phyloP scores from a whole-genome alignment of 2,888 invertebrate species.

The Latrodectus elegans region DNA sequence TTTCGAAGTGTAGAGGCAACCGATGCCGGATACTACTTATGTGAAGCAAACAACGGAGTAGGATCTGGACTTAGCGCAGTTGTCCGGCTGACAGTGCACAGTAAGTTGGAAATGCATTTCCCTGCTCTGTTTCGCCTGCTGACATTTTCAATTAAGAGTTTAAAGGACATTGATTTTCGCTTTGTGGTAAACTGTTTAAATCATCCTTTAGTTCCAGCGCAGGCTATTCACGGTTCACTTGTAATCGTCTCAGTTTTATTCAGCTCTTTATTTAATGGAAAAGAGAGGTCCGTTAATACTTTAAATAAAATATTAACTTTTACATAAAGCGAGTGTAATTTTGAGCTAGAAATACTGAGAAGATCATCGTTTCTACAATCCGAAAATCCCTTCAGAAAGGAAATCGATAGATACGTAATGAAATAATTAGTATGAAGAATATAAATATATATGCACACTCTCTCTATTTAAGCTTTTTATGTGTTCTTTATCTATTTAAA shows the following conservation, averaged over 20 bases:
- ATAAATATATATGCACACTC: no score
- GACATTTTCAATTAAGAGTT: constrained; percentile 45
- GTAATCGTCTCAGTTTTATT: no score
- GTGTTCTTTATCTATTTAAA: no score
- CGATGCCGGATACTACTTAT: constrained; percentile 90
- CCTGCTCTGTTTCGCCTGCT: not conserved
- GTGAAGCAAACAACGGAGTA: constrained; percentile 72
- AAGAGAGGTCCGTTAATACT: not conserved
- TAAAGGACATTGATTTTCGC: constrained; percentile 47
- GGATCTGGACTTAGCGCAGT: constrained; percentile 70
- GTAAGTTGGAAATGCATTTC: constrained; percentile 71
- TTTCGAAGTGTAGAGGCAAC: constrained; percentile 93
- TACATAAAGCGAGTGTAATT: not conserved
- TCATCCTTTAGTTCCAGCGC: not conserved
- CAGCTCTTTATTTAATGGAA: no score
- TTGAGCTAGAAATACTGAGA: not conserved
- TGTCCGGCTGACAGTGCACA: constrained; percentile 70
- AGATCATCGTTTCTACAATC: no score
- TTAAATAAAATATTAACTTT: not conserved
- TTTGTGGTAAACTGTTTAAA: constrained; percentile 30
- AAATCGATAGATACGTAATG: no score
- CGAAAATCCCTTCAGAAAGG: no score
- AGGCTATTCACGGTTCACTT: no score
- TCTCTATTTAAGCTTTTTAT: no score
- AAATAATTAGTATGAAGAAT: no score